phyloP scores from a whole-genome alignment of 2,797 vertebrate genomes.

The Pipistrellus pygmaeus region DNA sequence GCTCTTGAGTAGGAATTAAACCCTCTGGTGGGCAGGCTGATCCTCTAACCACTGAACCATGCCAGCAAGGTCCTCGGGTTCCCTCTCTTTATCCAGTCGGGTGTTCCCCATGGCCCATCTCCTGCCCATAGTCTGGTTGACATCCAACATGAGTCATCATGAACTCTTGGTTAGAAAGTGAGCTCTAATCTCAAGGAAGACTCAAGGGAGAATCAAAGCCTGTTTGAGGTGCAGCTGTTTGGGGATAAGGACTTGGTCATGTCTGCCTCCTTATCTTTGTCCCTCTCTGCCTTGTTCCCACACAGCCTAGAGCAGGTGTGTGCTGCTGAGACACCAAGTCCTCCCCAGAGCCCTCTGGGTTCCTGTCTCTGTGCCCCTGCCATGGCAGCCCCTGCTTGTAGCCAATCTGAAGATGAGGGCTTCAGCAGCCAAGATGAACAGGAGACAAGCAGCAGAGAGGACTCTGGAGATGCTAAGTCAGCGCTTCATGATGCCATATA shows the following conservation, averaged over 20 bases:
- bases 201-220: not conserved
- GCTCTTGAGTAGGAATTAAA: no score
- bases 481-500: fast-evolving
- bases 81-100: not conserved
- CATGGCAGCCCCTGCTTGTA: not conserved
- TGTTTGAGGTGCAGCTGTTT: not conserved
- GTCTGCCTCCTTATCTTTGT: not conserved
- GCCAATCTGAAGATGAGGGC: not conserved
- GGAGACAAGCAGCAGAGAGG: not conserved
- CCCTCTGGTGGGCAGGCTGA: no score
- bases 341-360: no score
- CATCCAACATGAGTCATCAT: not conserved
- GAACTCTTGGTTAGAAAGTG: not conserved
- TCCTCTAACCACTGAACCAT: no score
- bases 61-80: not conserved
- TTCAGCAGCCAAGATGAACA: not conserved
- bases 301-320: not conserved
- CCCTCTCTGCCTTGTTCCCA: not conserved
- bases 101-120: not conserved
- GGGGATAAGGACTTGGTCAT: fast-evolving
- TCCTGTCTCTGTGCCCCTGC: not conserved
- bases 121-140: not conserved
- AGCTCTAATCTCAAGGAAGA: not conserved
- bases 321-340: not conserved
- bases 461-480: not conserved